Percentiles rank a stretch among this genome's conserved stretches.
Evolutionary conservation across 2,797 vertebrate species (phyloP).

Genomic region (Lutjanus campechanus): DNA sequence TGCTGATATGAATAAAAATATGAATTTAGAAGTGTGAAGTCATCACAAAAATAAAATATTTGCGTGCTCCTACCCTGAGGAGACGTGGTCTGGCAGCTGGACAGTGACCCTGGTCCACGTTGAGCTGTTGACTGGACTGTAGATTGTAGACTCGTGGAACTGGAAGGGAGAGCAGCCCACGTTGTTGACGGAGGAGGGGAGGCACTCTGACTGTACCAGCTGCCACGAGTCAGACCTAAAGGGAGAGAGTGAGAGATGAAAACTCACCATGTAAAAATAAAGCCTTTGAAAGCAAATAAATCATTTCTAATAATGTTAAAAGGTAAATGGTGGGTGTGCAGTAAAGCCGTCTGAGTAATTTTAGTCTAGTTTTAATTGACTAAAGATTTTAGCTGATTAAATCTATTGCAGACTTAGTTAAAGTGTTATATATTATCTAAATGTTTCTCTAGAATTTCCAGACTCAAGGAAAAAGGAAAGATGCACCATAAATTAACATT

Average conservation of each 20-base stretch:
- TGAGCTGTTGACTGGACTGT: constrained; percentile 96
- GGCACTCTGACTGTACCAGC: constrained; percentile 96
- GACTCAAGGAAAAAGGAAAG: no score
- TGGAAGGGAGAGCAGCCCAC: constrained; percentile 98
- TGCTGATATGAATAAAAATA: background rate
- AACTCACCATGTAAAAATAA: background rate
- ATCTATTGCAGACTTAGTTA: no score
- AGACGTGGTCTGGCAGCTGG: constrained; percentile 96
- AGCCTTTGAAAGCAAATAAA: background rate
- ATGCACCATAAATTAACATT: no score
- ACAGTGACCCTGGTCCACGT: constrained; percentile 96
- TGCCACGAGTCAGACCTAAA: constrained; percentile 96
- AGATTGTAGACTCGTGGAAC: constrained; percentile 98
- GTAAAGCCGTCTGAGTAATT: no score
- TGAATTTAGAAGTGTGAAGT: background rate
- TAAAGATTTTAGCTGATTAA: no score
- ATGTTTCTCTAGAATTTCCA: no score
- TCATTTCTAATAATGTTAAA: background rate
- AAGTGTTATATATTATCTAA: no score
- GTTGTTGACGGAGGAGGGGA: constrained; percentile 96
- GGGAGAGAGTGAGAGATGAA: constrained; percentile 17
- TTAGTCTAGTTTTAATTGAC: no score
- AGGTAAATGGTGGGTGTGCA: background rate
- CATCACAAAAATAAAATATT: background rate
- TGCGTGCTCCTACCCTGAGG: constrained; percentile 90